These are phyloP conservation scores for Hesperophylax magnus DNA, from an alignment of 1,140 invertebrate genomes.

Conservation along the genomic window DNA sequence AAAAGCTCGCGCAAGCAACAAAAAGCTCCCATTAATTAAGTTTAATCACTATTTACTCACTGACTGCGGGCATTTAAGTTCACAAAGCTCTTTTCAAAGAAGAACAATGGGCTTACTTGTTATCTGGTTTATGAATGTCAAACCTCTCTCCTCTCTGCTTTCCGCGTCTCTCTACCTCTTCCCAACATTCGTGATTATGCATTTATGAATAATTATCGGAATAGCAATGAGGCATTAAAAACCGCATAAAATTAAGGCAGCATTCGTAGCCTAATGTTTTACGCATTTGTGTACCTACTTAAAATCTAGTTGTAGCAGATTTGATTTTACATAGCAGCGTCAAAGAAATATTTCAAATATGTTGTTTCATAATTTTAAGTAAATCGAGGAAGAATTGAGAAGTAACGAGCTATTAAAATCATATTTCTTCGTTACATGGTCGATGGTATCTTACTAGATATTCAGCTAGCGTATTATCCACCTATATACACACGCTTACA, in stretches of 20 bases:
- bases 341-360: no score
- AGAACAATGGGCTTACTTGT: slow-evolving; percentile 50
- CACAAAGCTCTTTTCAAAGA: slow-evolving; percentile 38
- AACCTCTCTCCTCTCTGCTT: not conserved
- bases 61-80: slow-evolving; percentile 26
- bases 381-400: no score
- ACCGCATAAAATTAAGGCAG: not conserved
- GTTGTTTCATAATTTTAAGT: no score
- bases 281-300: no score
- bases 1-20: slow-evolving; percentile 28
- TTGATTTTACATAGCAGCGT: no score
- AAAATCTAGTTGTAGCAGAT: no score
- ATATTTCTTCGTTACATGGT: no score
- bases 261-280: not conserved
- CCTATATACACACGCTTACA: no score
- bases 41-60: slow-evolving; percentile 47
- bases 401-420: no score
- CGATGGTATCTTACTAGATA: no score
- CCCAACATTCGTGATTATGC: not conserved
- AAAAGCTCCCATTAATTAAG: slow-evolving; percentile 36
- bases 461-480: no score
- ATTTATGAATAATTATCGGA: slow-evolving; percentile 18
- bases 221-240: not conserved
- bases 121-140: slow-evolving; percentile 42
- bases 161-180: not conserved